phyloP scores from a whole-genome alignment of 2,113 vertebrate species.

The Pseudopipra pipra region DNA sequence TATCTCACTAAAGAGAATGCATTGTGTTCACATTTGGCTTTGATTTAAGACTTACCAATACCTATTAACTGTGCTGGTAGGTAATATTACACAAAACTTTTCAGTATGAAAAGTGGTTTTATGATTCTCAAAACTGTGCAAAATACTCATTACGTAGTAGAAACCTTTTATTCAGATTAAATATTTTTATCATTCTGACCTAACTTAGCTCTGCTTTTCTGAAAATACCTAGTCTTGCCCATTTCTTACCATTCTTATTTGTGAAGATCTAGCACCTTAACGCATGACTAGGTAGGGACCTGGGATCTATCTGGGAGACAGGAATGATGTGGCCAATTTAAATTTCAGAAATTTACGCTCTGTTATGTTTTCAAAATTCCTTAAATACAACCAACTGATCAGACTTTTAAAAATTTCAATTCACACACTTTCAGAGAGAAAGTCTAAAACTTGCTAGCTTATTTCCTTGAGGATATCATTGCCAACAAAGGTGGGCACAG shows the following conservation, averaged over 20 bases:
- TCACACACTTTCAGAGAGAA: neutral
- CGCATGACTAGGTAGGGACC: neutral
- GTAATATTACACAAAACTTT: neutral
- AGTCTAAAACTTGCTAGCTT: neutral
- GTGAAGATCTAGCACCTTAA: neutral
- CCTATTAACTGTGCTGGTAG: neutral
- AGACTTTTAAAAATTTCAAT: neutral
- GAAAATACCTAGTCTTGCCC: neutral
- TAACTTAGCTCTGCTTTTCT: neutral
- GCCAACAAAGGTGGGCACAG: neutral
- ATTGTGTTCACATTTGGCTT: neutral
- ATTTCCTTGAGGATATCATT: neutral
- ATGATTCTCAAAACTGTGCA: neutral
- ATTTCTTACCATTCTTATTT: neutral
- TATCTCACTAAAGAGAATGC: neutral
- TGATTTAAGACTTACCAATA: neutral
- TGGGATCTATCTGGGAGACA: neutral
- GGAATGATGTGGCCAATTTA: neutral
- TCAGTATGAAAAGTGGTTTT: neutral
- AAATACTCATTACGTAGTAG: neutral
- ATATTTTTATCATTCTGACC: neutral
- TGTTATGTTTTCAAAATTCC: neutral
- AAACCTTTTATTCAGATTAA: neutral
- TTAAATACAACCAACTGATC: neutral
- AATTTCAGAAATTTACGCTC: neutral